Evolutionary conservation across 1,140 invertebrate genomes (phyloP).

Genomic region (Tetramorium alpestre): DNA sequence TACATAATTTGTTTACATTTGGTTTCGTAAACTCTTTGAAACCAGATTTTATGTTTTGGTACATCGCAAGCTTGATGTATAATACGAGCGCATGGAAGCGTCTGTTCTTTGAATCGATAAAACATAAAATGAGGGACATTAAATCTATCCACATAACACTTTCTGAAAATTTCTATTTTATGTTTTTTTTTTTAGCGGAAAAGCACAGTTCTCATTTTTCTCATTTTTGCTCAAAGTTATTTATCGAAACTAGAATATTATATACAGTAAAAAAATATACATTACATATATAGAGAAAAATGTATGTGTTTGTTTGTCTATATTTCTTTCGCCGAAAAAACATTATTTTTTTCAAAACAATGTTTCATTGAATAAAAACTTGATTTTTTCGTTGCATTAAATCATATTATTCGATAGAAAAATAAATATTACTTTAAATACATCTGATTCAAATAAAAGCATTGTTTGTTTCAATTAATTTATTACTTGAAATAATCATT

Average conservation of each 20-base stretch:
- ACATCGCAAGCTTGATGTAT: not conserved
- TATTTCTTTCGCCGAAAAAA: no score
- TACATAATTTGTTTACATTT: constrained; percentile 69
- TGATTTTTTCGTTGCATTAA: no score
- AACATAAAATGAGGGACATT: not conserved
- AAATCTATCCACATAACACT: not conserved
- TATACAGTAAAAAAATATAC: no score
- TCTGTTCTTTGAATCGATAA: not conserved
- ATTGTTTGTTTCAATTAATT: no score
- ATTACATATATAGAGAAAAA: no score
- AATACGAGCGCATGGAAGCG: not conserved
- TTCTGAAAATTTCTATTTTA: not conserved
- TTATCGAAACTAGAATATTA: not conserved
- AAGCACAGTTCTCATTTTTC: not conserved
- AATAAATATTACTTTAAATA: no score
- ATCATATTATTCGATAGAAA: no score
- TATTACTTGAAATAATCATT: no score
- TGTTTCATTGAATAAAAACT: no score
- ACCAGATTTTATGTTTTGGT: not conserved
- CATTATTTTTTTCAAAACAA: no score
- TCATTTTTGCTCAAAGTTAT: not conserved
- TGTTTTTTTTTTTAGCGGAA: not conserved
- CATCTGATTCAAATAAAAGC: no score
- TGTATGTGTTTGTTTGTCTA: no score
- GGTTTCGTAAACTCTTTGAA: constrained; percentile 43